Base-by-base conservation (phyloP, 2,888 invertebrate genomes). In the Anagyrus pseudococci region DNA sequence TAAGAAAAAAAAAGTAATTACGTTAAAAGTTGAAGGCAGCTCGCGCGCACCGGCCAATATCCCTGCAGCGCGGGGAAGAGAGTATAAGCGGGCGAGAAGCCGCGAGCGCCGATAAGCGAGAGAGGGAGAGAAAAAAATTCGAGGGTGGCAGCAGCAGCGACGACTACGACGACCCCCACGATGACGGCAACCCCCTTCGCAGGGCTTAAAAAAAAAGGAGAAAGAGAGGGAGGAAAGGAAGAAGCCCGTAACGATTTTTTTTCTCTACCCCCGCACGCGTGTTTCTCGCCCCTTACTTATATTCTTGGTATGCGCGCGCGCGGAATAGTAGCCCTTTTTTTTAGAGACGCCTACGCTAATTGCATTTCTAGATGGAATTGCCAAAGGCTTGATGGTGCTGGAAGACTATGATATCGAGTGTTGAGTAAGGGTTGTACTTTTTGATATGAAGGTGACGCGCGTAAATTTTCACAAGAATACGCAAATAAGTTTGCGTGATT, bases 211-310 rank as follows among this genome's bases (percentile, higher is more conserved):
- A 55, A 61, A 49, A 52, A 56, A 41, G 40, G 8, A 41, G 40
- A 41, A 8, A 55, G 40, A 17, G 53, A 57, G 48, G 23, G 54
- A 33, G 46, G 3, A 41, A 53, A 41, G 40, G 25, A 53, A 41
- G 41, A 25, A 53, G 54, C 55, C 54, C 61, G 64, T 65, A 65
- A 65, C 64, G 64, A 65, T 65, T 65, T 65, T 65, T 62, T 65
- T 65, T 58, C 26, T 37, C 53, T 40, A 33, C 48, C 53, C 37
- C 41, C 41, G 43, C 10, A 46, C 44, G 23, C 25, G 22, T 3
- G n/a, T n/a, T 40, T 17, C 25, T 17, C n/a, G n/a, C n/a, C n/a
- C n/a, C n/a, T n/a, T n/a, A n/a, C n/a, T n/a, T n/a, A n/a, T n/a
- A n/a, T n/a, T n/a, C n/a, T n/a, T n/a, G n/a, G n/a, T n/a, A n/a